These are phyloP conservation scores for Lampropteryx suffumata DNA, from an alignment of 2,888 invertebrate species.

Conservation along the genomic window DNA sequence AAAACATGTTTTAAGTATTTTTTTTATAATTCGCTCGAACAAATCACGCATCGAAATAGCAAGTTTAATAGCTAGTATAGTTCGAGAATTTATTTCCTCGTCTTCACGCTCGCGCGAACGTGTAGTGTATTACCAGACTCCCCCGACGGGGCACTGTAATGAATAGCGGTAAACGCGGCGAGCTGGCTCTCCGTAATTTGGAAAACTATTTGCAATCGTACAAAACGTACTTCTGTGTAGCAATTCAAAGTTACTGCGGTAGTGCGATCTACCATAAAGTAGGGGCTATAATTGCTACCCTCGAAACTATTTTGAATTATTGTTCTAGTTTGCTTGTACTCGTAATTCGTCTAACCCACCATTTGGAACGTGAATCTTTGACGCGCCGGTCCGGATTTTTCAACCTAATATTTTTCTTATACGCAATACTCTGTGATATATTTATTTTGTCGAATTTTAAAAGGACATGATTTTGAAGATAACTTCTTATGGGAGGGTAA, in stretches of 20 bases:
- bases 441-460: too few species aligned
- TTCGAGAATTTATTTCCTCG: slow-evolving; percentile 17
- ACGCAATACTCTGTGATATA: too few species aligned
- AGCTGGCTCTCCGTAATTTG: slow-evolving; percentile 46
- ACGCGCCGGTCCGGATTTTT: too few species aligned
- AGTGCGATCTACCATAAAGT: slow-evolving; percentile 12
- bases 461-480: too few species aligned
- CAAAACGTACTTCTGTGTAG: slow-evolving; percentile 3
- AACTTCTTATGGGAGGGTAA: too few species aligned
- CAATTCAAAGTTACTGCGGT: slow-evolving; percentile 9
- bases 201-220: slow-evolving; percentile 42
- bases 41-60: not conserved
- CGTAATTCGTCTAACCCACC: too few species aligned
- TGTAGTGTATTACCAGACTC: slow-evolving; percentile 12
- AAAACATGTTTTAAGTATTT: too few species aligned
- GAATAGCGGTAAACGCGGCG: slow-evolving; percentile 48
- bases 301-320: slow-evolving; percentile 14
- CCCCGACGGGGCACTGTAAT: slow-evolving; percentile 39
- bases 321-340: not conserved
- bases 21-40: not conserved
- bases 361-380: too few species aligned
- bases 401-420: too few species aligned
- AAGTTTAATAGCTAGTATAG: slow-evolving; percentile 14
- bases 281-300: slow-evolving; percentile 10
- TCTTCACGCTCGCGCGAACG: slow-evolving; percentile 18